Evolutionary conservation across 2,888 invertebrate species (phyloP).

Genomic region (Luperina nickerlii): DNA sequence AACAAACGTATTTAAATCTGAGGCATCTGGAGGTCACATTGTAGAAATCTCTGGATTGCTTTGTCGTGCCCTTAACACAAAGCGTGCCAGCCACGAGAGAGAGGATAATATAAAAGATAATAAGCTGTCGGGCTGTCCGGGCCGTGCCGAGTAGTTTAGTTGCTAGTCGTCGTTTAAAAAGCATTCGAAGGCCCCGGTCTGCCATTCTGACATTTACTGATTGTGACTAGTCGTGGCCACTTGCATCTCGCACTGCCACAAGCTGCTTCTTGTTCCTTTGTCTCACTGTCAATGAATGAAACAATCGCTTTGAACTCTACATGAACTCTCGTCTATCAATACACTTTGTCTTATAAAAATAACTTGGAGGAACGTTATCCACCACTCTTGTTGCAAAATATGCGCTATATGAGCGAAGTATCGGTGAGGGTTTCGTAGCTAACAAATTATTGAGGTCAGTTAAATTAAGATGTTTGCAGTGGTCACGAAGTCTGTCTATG

Average conservation of each 20-base stretch:
- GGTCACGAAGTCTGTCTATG: constrained; percentile 27
- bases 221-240: constrained; percentile 57
- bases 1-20: constrained; percentile 42
- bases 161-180: constrained; percentile 41
- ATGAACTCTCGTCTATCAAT: constrained; percentile 38
- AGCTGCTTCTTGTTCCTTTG: constrained; percentile 47
- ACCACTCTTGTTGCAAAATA: constrained; percentile 12
- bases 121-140: constrained; percentile 24
- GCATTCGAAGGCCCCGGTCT: constrained; percentile 58
- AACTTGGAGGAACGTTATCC: constrained; percentile 15
- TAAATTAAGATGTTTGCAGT: constrained; percentile 48
- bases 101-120: constrained; percentile 73
- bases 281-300: constrained; percentile 38
- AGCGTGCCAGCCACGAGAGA: constrained; percentile 73
- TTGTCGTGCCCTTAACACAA: constrained; percentile 66
- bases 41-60: constrained; percentile 50
- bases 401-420: constrained; percentile 19
- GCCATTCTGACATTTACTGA: constrained; percentile 62
- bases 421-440: constrained; percentile 33
- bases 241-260: constrained; percentile 38
- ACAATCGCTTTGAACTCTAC: constrained; percentile 41
- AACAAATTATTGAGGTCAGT: constrained; percentile 52
- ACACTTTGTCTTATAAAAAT: constrained; percentile 23
- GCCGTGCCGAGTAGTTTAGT: constrained; percentile 42
- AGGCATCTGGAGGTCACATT: constrained; percentile 42